phyloP scores from a whole-genome alignment of 1,140 invertebrate genomes.

The Augochlora pura region DNA sequence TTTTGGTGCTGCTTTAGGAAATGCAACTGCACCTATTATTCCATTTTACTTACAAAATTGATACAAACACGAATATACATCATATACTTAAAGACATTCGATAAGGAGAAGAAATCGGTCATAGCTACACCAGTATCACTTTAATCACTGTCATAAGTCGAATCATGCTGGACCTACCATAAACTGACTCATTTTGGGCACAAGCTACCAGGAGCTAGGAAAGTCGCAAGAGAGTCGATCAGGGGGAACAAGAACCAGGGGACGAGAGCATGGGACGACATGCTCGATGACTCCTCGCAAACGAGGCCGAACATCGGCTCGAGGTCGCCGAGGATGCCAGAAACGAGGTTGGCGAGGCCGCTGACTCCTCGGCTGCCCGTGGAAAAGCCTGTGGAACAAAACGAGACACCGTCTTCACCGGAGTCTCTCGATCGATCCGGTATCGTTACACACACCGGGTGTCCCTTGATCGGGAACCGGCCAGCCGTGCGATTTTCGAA shows the following conservation, averaged over 20 bases:
- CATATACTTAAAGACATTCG: too few species aligned
- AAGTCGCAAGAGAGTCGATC: slow-evolving; percentile 26
- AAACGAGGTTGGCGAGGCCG: slow-evolving; percentile 35
- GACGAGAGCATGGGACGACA: not conserved
- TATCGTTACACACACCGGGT: too few species aligned
- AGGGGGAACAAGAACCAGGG: not conserved
- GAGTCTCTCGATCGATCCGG: slow-evolving; percentile 18
- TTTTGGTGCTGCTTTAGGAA: too few species aligned
- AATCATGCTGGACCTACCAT: too few species aligned
- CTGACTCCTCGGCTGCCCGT: not conserved
- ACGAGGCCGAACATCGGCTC: slow-evolving; percentile 50
- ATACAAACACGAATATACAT: too few species aligned
- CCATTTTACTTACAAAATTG: too few species aligned
- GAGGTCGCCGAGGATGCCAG: slow-evolving; percentile 29
- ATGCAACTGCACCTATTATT: too few species aligned
- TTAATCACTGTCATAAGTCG: too few species aligned
- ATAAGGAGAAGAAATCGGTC: too few species aligned
- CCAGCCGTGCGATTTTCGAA: slow-evolving; percentile 42
- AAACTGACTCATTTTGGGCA: too few species aligned
- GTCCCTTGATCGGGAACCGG: slow-evolving; percentile 9
- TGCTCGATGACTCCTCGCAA: slow-evolving; percentile 9
- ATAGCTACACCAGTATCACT: too few species aligned
- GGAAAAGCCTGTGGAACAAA: slow-evolving; percentile 8
- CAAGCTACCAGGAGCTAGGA: too few species aligned
- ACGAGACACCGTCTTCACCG: not conserved